Conservation (phyloP, 2,797 vertebrate genomes). For the Malurus leucopterus region DNA sequence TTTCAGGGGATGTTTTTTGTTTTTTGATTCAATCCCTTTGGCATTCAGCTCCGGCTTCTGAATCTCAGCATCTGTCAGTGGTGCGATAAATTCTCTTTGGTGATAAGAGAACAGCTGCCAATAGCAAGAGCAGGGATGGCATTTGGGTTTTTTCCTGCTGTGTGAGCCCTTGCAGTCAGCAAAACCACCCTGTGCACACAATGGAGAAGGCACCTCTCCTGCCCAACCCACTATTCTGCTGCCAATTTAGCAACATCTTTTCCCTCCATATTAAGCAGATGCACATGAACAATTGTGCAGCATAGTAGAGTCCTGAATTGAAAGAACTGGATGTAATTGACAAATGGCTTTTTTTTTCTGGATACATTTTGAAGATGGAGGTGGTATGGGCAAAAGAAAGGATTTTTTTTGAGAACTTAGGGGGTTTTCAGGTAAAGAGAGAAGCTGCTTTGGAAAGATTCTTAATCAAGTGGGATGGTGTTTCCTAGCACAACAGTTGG, state of each 20-base stretch:
- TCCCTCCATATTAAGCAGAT: background rate
- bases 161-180: constrained; percentile 26
- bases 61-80: constrained; percentile 72
- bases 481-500: background rate
- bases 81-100: constrained; percentile 66
- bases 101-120: constrained; percentile 64
- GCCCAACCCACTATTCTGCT: background rate
- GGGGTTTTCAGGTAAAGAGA: background rate
- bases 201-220: background rate
- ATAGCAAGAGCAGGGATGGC: constrained; percentile 45
- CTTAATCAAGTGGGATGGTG: background rate
- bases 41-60: constrained; percentile 63
- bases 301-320: background rate
- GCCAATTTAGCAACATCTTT: background rate
- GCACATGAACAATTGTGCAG: background rate
- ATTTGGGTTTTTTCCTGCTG: constrained; percentile 52
- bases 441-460: background rate
- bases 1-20: background rate
- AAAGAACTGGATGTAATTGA: background rate
- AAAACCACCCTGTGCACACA: background rate
- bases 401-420: background rate
- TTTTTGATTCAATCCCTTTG: constrained; percentile 62
- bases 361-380: background rate
- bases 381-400: background rate
- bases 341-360: background rate